Evolutionary conservation across 2,797 vertebrate species (phyloP), one percentile per base, ranked within the genome.

Genomic region (Sebastes kiyomatsui): DNA sequence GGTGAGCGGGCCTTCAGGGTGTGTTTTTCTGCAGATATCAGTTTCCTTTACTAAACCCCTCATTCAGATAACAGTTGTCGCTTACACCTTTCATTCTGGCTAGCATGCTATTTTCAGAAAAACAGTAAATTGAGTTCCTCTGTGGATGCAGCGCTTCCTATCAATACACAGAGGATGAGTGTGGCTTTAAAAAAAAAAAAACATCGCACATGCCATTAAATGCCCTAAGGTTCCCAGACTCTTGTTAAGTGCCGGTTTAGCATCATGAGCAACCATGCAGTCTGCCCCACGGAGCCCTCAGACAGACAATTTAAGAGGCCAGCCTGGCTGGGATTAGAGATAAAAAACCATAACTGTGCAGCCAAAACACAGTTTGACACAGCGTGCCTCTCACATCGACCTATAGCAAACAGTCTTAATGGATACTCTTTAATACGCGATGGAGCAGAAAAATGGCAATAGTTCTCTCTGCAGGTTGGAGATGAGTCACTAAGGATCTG

Each of bases 251-350:
- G 87, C 65, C 23, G 62, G 72, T 89, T 88, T 84, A 90, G 79
- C 74, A 86, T 87, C 70, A 77, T 27, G 78, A 87, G 79, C 65
- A 79, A 81, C 80, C 75, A 69, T 80, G 80, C 76, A 84, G 74
- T 69, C 71, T 85, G 83, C 76, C 69, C 83, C 77, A 55, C 18
- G 64, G 87, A 91, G 76, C 67, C 88, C 85, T 88, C 77, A 88
- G 82, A 92, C 82, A 86, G 88, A 88, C 79, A 77, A 89, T 91
- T 91, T 81, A 90, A 92, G 85, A 80, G 84, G 73, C 80, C 77
- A 71, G 74, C 69, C 64, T 75, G 75, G 76, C 74, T 71, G 79
- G 89, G 88, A 90, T 86, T 89, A 87, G 30, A 83, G 88, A 90
- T 91, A 89, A 91, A 93, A 89, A 90, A 87, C 61, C 84, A 86